phyloP scores from a whole-genome alignment of 2,797 vertebrate species.

The Xenopus petersii region DNA sequence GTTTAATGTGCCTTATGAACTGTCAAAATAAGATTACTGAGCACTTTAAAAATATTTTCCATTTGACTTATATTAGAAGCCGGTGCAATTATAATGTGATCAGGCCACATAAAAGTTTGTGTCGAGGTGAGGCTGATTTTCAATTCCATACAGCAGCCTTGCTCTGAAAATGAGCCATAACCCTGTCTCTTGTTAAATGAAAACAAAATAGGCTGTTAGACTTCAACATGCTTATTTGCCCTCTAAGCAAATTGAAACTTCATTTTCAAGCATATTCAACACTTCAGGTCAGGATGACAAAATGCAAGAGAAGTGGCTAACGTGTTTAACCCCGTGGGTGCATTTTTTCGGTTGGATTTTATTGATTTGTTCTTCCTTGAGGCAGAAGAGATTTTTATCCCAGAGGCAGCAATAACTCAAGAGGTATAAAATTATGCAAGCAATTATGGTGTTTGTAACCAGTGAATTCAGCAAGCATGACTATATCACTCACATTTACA shows the following conservation, averaged over 20 bases:
- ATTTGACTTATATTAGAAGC: too few species aligned
- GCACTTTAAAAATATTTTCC: background rate
- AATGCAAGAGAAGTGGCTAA: background rate
- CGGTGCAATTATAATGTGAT: background rate
- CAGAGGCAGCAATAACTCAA: constrained; percentile 33
- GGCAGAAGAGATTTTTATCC: constrained; percentile 31
- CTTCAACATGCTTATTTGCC: background rate
- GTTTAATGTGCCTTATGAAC: background rate
- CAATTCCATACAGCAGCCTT: background rate
- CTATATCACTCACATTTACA: constrained; percentile 26
- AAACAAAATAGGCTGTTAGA: constrained; percentile 14
- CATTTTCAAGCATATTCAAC: background rate
- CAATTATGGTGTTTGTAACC: constrained; percentile 25
- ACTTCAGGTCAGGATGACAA: constrained; percentile 1
- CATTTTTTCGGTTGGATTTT: constrained; percentile 3
- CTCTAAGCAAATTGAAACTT: background rate
- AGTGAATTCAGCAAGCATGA: constrained; percentile 32
- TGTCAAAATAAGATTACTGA: background rate
- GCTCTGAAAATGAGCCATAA: constrained; percentile 1
- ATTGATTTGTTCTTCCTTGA: constrained; percentile 25
- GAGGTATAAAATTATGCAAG: constrained; percentile 28
- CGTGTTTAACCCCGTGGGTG: constrained; percentile 1
- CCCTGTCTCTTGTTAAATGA: constrained; percentile 4
- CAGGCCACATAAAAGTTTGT: background rate
- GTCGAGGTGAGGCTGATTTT: constrained; percentile 1